Evolutionary conservation across 2,888 invertebrate genomes (phyloP), one percentile per base, ranked within the genome.

Genomic region (Drosophila quinaria): DNA sequence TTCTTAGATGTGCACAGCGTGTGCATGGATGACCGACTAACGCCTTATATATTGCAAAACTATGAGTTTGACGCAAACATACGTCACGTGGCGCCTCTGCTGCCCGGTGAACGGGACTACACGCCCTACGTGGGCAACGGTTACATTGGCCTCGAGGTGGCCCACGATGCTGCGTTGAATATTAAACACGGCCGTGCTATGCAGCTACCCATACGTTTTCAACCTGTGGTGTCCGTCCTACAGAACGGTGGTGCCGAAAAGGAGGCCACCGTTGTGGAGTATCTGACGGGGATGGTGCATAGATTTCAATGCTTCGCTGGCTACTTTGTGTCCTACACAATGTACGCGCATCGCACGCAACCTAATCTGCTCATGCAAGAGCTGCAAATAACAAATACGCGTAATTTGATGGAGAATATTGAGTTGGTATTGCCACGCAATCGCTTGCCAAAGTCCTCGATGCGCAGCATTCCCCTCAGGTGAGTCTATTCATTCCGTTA

Each of bases 331-430:
- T 94, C 94, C 2, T 95, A 95, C 86, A 94, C 95, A 74, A 95
- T 96, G 92, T 97, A 96, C 91, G 96, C 97, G 8, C 97, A 97
- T 91, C 94, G 97, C 81, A 95, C 95, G 8, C 94, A 96, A 63
- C 97, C 97, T 3, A 95, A 95, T 35, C 93, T 97, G 59, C 94
- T 97, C 82, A 95, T 97, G 37, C 97, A 98, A 92, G 96, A 97
- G 90, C 94, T 97, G 61, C 94, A 95, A 89, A 93, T 97, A 1
- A 95, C 95, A 33, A 97, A 97, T 91, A 96, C 96, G 1, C 94
- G 95, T 13, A 94, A 94, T 82, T 92, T 93, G 47, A 92, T 94
- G 10, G 94, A 95, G 68, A 94, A 94, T 37, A 92, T 97, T 39
- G 93, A 94, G 59, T 87, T 97, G 31, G 94, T 94, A 52, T 94